Base-by-base conservation (phyloP, 2,797 vertebrate species). In the Sternarchorhynchus goeldii region DNA sequence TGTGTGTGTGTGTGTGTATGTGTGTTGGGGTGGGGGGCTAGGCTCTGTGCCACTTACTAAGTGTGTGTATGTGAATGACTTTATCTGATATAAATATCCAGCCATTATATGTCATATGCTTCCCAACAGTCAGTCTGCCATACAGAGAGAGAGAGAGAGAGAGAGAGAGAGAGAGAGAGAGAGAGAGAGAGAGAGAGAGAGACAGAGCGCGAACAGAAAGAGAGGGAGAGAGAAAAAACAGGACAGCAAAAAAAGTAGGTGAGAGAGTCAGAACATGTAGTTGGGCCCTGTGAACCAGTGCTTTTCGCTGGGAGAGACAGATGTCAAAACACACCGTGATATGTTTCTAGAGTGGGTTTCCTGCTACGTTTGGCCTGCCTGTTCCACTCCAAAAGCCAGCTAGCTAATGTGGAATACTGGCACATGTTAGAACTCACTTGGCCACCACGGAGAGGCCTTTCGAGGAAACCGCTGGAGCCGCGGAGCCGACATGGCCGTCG, bases 1-100 rank as follows among this genome's bases (percentile, higher is more conserved):
- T 17, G 75, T 12, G 45, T 50, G 45, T 45, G 41, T 60, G 25
- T 29, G 58, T 29, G 21, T 29, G 14, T 62, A 14, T 32, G 25
- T 31, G 45, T 3, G 32, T 57, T 32, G 10, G 45, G 20, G 62
- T 58, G 34, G 56, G 39, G 20, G 45, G 16, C 66, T 58, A 45
- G 34, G 36, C 39, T 36, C 21, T 41, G 63, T 55, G 29, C 29
- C 77, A 60, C 18, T 29, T 34, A 36, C 32, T 41, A 29, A 56
- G 31, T 29, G 34, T 64, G 50, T 57, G 17, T 53, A 57, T 16
- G 65, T 36, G 20, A 79, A 55, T 32, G 65, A 68, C 63, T 74
- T 62, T 17, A 64, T 67, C 20, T 59, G 29, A n/a, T 77, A 60
- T 72, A 60, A 73, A 67, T 64, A 73, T 25, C 45, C 32, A 25